phyloP scores from a whole-genome alignment of 2,113 vertebrate species.

The Ptyas mucosa region DNA sequence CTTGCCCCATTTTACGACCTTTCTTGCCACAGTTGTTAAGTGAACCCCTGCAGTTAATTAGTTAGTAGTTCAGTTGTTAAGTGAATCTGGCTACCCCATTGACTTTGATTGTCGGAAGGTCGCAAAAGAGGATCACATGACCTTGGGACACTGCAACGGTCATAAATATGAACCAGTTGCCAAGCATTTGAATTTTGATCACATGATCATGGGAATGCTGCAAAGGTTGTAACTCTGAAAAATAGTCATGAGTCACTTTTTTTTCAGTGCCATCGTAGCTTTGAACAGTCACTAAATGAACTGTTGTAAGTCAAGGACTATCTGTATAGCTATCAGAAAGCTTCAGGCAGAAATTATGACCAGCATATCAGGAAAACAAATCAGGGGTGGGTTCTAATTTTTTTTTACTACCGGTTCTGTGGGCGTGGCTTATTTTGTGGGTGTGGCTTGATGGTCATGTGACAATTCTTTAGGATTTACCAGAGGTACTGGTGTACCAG shows the following conservation, averaged over 20 bases:
- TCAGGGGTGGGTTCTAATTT: no score
- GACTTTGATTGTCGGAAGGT: not conserved
- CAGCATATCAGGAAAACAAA: not conserved
- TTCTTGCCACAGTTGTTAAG: not conserved
- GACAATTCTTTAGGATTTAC: no score
- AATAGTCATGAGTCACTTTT: not conserved
- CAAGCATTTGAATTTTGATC: not conserved
- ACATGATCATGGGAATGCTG: not conserved
- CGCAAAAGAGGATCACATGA: not conserved
- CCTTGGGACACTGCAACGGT: not conserved
- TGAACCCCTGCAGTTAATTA: not conserved
- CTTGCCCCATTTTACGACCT: not conserved
- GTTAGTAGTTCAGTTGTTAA: not conserved
- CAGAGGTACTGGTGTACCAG: no score
- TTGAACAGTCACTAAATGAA: not conserved
- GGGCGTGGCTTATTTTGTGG: no score
- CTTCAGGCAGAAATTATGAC: not conserved
- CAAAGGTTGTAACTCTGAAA: not conserved
- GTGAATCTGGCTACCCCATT: not conserved
- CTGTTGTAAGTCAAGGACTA: not conserved
- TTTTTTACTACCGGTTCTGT: no score
- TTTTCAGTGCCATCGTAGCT: not conserved
- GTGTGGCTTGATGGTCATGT: no score
- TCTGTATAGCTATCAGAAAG: not conserved
- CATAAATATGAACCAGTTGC: not conserved